Conservation (phyloP, 2,888 invertebrate genomes). For the Sphaeridia pumilis region DNA sequence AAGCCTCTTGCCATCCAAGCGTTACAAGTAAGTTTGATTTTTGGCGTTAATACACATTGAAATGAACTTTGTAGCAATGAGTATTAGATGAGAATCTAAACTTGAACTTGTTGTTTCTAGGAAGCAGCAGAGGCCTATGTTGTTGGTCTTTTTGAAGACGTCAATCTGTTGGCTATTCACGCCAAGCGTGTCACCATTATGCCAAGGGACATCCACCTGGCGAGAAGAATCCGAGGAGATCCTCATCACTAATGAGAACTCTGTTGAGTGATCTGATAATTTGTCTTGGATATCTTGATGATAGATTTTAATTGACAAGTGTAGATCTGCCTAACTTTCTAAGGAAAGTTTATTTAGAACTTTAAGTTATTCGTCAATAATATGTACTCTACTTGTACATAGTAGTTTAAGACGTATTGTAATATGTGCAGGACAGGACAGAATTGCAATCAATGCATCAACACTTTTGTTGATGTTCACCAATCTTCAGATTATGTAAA, state of each 20-base stretch:
- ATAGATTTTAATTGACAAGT: neutral
- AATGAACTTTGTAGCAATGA: too few species aligned
- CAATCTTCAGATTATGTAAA: too few species aligned
- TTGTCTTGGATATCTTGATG: neutral
- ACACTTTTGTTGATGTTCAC: too few species aligned
- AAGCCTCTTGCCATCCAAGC: conserved; percentile 41
- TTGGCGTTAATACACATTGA: neutral
- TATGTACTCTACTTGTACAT: neutral
- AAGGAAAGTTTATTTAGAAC: neutral
- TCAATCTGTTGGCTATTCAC: conserved; percentile 8
- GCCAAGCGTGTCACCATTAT: conserved; percentile 11
- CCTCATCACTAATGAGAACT: neutral
- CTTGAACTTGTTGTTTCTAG: conserved; percentile 6
- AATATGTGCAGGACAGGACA: too few species aligned
- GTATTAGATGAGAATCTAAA: too few species aligned
- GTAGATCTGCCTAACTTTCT: neutral
- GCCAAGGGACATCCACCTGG: conserved; percentile 10
- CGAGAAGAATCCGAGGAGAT: conserved; percentile 12
- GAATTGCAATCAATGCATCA: too few species aligned
- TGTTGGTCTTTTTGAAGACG: conserved; percentile 52
- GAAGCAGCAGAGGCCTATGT: conserved; percentile 46
- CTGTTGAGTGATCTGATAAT: too few species aligned
- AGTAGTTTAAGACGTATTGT: neutral
- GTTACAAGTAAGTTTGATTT: conserved; percentile 37
- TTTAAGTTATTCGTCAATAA: neutral